Base-by-base conservation (phyloP, 2,888 invertebrate genomes). In the Ceramica pisi region DNA sequence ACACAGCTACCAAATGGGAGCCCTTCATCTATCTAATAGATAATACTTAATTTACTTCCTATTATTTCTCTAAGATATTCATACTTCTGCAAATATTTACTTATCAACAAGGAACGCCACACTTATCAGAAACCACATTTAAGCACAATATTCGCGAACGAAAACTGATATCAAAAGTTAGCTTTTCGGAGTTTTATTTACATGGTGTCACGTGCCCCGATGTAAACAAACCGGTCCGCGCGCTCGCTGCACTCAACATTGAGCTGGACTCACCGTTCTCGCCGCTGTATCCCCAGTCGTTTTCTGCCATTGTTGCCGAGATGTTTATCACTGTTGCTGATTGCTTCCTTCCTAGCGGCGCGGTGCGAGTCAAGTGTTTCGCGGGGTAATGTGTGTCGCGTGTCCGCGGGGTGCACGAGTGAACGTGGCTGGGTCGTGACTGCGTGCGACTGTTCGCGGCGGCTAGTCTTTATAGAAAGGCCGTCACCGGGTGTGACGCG, bases 211-310 rank as follows among this genome's bases (percentile, higher is more conserved):
- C 95, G 95, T 96, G 95, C 91, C 85, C 63, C 86, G 91, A 91
- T 92, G 95, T 95, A 95, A 95, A 95, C 95, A 96, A 95, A 95
- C 94, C 95, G 95, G 94, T 95, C 90, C 83, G 85, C 83, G 84
- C 82, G 87, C 86, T 83, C 78, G 74, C 74, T 87, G 83, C 86
- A 85, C 85, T 86, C 87, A 84, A 80, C 82, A 71, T 71, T 76
- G 82, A 81, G 79, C 77, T 83, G 82, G 85, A 95, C 96, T 96
- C 89, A 97, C 97, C 97, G 91, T 97, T 97, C 83, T 95, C 95
- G 86, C 94, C 93, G 85, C 96, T 96, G 93, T 97, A 97, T 92
- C 97, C 97, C 97, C 97, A 97, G 73, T 96, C 96, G 84, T 90
- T 84, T 85, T 94, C 94, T 85, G 94, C 95, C 95, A 96, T 84